phyloP scores from a whole-genome alignment of 2,113 vertebrate genomes.

The Gasterosteus nipponicus region DNA sequence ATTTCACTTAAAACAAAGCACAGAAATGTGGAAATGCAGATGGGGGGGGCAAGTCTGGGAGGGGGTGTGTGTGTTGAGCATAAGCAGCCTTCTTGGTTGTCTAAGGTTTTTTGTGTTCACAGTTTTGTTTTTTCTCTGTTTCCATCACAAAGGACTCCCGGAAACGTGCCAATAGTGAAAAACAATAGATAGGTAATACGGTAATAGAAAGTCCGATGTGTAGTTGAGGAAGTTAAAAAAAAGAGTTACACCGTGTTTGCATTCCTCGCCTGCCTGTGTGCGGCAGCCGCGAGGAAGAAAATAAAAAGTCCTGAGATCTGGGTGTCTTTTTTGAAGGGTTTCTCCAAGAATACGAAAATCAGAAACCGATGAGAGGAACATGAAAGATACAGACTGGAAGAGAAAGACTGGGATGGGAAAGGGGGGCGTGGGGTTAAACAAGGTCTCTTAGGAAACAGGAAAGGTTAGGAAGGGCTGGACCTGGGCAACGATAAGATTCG shows the following conservation, averaged over 20 bases:
- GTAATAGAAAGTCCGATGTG: slow-evolving; percentile 59
- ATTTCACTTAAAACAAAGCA: slow-evolving; percentile 50
- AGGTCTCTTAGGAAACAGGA: slow-evolving; percentile 67
- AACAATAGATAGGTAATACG: slow-evolving; percentile 58
- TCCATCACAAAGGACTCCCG: slow-evolving; percentile 76
- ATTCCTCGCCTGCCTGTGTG: slow-evolving; percentile 76
- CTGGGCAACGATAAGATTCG: slow-evolving; percentile 91
- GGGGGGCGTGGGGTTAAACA: slow-evolving; percentile 15
- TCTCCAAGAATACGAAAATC: slow-evolving; percentile 73
- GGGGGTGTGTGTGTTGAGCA: slow-evolving; percentile 32
- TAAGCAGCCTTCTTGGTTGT: slow-evolving; percentile 81
- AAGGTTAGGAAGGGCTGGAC: slow-evolving; percentile 93
- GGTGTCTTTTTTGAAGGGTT: slow-evolving; percentile 72
- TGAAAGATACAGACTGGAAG: slow-evolving; percentile 55
- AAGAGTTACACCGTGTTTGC: slow-evolving; percentile 64
- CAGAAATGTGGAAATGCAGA: slow-evolving; percentile 68
- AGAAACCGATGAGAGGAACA: slow-evolving; percentile 56
- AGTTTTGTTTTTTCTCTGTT: slow-evolving; percentile 75
- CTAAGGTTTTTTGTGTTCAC: slow-evolving; percentile 86
- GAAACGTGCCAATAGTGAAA: slow-evolving; percentile 79
- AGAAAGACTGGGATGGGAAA: slow-evolving; percentile 27
- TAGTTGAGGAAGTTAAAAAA: slow-evolving; percentile 63
- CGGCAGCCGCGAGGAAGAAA: slow-evolving; percentile 81
- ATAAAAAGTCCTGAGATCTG: slow-evolving; percentile 92
- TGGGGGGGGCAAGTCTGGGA: slow-evolving; percentile 50